Percentiles rank a stretch among this genome's conserved stretches.
phyloP scores from a whole-genome alignment of 2,888 invertebrate genomes.

The Microplitis deprimator region DNA sequence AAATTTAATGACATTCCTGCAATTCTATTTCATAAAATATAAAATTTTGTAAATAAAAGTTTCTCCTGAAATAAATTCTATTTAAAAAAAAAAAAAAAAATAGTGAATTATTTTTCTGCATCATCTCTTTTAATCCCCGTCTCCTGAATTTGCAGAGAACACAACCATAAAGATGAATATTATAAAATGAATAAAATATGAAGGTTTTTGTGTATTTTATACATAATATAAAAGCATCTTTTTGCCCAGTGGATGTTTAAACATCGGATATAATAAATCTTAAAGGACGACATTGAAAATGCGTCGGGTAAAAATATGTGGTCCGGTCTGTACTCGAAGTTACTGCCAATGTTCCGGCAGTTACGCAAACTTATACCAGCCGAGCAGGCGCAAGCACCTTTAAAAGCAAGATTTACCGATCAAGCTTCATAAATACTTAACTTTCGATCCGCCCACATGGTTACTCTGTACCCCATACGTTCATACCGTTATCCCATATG shows the following conservation, averaged over 20 bases:
- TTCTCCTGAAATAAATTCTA: background rate
- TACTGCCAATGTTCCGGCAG: conserved; percentile 12
- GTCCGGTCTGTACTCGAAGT: conserved; percentile 28
- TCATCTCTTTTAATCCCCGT: background rate
- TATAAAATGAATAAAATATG: conserved; percentile 2
- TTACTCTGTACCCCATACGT: conserved; percentile 9
- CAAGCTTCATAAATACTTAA: conserved; percentile 34
- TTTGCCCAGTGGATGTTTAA: conserved; percentile 31
- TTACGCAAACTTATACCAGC: conserved; percentile 26
- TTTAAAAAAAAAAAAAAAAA: background rate
- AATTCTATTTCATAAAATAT: background rate
- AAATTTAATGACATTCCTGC: too few relatives aligned
- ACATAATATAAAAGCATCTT: conserved; percentile 5
- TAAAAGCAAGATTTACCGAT: conserved; percentile 37
- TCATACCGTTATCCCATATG: background rate
- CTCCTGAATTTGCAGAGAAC: background rate
- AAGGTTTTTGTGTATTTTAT: background rate
- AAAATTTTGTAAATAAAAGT: background rate
- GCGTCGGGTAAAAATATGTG: conserved; percentile 39
- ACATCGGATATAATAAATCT: conserved; percentile 35
- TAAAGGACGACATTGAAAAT: conserved; percentile 35
- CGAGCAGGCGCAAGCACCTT: background rate
- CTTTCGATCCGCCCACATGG: conserved; percentile 40
- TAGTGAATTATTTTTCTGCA: background rate
- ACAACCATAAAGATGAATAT: background rate